Conservation (phyloP, 2,113 vertebrate species). For the Ctenomys sociabilis region DNA sequence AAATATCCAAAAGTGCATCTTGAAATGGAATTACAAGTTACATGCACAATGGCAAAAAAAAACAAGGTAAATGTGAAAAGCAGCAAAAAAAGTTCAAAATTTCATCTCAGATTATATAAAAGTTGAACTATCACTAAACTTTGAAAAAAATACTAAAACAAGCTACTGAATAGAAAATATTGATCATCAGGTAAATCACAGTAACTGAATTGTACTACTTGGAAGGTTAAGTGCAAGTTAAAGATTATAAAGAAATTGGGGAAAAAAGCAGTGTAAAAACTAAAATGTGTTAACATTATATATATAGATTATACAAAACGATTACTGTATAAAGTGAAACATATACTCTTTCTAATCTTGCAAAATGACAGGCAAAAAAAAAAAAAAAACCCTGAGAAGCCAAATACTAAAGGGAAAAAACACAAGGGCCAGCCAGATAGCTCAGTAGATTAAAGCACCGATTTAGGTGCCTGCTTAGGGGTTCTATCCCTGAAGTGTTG, state of each 20-base stretch:
- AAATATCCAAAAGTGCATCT: slow-evolving; percentile 17
- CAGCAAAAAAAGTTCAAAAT: not conserved
- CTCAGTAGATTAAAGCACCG: no score
- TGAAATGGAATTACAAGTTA: slow-evolving; percentile 62
- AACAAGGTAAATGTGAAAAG: slow-evolving; percentile 32
- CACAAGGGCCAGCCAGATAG: no score
- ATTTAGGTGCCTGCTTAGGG: no score
- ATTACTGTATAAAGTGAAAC: no score
- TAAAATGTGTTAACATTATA: not conserved
- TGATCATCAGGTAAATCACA: slow-evolving; percentile 7
- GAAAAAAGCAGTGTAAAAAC: slow-evolving; percentile 1
- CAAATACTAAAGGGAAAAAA: no score
- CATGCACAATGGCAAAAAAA: not conserved
- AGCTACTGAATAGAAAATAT: not conserved
- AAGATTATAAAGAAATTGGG: not conserved
- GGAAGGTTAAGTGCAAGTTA: slow-evolving; percentile 32
- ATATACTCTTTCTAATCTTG: no score
- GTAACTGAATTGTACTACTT: slow-evolving; percentile 21
- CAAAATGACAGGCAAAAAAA: no score
- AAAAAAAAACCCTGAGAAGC: no score
- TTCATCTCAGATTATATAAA: slow-evolving; percentile 32
- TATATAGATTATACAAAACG: not conserved
- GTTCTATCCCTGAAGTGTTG: no score
- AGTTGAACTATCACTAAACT: slow-evolving; percentile 30
- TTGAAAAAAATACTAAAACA: slow-evolving; percentile 3